Percentiles rank a stretch among this genome's conserved stretches.
phyloP scores from a whole-genome alignment of 2,113 vertebrate genomes.

The Macheiramphus alcinus region DNA sequence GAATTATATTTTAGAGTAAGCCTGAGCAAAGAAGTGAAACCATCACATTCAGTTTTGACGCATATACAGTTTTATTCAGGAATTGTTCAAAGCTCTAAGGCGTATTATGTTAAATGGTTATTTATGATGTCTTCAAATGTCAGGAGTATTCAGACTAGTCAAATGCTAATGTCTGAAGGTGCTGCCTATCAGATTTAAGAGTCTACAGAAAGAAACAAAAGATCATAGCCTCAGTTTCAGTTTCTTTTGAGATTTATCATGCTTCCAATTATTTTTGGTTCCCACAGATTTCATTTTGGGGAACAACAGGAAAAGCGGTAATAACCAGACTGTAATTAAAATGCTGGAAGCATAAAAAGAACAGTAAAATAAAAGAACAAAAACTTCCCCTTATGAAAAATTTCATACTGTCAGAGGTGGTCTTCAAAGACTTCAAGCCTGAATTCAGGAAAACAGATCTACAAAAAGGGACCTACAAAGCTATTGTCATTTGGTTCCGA shows the following conservation, averaged over 20 bases:
- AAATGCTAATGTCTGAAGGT: background rate
- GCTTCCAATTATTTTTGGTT: conserved; percentile 39
- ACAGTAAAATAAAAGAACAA: background rate
- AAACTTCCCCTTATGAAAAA: background rate
- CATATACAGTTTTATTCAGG: background rate
- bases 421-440: conserved; percentile 12
- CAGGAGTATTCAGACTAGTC: background rate
- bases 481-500: background rate
- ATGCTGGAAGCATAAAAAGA: background rate
- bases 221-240: background rate
- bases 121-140: background rate
- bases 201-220: background rate
- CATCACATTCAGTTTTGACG: background rate
- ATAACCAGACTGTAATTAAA: conserved; percentile 34
- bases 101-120: background rate
- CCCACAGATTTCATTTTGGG: background rate
- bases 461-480: background rate
- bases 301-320: background rate
- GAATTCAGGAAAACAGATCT: background rate
- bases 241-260: background rate
- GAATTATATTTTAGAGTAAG: background rate
- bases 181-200: background rate
- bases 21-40: background rate
- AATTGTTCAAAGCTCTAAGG: background rate
- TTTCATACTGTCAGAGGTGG: background rate